A percentile compares a stretch with the other conserved stretches of the same genome.
Evolutionary conservation across 2,113 vertebrate genomes (phyloP).

Genomic region (Percina caprodes): DNA sequence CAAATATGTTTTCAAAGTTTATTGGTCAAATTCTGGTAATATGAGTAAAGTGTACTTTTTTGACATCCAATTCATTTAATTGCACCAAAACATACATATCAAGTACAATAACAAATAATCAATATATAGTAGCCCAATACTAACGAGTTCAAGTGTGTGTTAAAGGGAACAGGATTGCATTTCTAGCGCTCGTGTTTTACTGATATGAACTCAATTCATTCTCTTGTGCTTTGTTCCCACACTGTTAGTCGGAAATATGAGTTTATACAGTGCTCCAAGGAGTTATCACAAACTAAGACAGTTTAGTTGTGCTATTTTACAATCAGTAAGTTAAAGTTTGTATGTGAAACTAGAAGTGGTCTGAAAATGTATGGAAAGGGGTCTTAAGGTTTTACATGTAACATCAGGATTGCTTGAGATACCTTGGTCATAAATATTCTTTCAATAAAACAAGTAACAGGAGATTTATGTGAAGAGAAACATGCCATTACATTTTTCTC

Average conservation of each 20-base stretch:
- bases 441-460: constrained; percentile 35
- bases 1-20: neutral
- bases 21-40: neutral
- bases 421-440: constrained; percentile 3
- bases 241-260: too few relatives aligned
- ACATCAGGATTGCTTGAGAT: neutral
- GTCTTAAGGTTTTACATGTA: neutral
- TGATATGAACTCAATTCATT: neutral
- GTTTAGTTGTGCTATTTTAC: neutral
- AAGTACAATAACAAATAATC: neutral
- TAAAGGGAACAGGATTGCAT: neutral
- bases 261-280: neutral
- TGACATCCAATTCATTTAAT: neutral
- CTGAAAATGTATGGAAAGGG: neutral
- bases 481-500: neutral
- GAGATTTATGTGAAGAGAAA: constrained; percentile 33
- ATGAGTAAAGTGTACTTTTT: neutral
- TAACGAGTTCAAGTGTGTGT: neutral
- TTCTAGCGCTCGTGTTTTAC: neutral
- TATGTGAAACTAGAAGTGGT: neutral
- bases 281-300: neutral
- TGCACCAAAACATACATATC: neutral
- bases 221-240: neutral
- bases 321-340: neutral
- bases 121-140: neutral